Evolutionary conservation across 2,888 invertebrate species (phyloP), one percentile per base, ranked within the genome.

Genomic region (Microchrysa polita): DNA sequence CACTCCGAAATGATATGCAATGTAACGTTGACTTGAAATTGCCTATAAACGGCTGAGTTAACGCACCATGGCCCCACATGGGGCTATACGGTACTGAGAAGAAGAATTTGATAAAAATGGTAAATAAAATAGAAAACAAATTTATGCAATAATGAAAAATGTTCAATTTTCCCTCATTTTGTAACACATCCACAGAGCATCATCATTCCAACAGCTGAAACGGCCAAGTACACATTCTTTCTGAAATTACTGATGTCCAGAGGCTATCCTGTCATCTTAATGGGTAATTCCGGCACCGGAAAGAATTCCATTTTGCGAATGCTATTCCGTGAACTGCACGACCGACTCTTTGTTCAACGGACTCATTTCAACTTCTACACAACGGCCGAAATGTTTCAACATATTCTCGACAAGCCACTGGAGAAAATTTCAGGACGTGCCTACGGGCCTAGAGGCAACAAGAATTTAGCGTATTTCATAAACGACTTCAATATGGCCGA

Each of bases 401-500:
- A 89, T 81, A 90, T 95, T 18, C 86, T 98, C 74, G 98, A 98
- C 82, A 94, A 94, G 79, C 95, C 96, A 1, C 85, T 98, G 74
- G 97, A 97, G 83, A 97, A 97, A 86, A 97, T 97, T 82, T 95
- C 97, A 0, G 97, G 97, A 0, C 90, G 94, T 75, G 96, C 93
- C 82, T 97, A 91, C 82, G 97, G 95, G 0, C 97, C 97, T 4
- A 93, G 95, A 0, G 97, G 96, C 9, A 94, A 90, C 81, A 94
- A 95, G 84, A 90, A 90, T 22, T 91, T 98, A 86, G 91, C 98
- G 75, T 97, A 97, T 86, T 97, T 97, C 83, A 91, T 97, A 74
- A 97, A 97, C 81, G 97, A 98, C 81, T 90, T 97, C 88, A 98
- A 98, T 83, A 97, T 97, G 96, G 97, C 97, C 0, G 96, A 96